Evolutionary conservation across 2,888 invertebrate genomes (phyloP).

Genomic region (Lithophane socia): DNA sequence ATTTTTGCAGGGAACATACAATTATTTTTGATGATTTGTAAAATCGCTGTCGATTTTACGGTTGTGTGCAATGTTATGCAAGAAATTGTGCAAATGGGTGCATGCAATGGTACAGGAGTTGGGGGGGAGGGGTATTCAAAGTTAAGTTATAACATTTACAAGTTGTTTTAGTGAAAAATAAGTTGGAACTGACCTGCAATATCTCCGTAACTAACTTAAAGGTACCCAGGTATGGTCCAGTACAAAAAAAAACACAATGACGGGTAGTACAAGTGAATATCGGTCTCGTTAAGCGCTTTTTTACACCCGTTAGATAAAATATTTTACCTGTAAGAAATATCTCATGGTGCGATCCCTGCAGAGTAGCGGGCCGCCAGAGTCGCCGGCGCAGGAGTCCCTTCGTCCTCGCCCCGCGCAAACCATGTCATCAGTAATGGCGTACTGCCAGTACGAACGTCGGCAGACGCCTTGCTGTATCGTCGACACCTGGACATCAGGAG

Average conservation of each 20-base stretch:
- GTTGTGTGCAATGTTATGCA: too few species aligned
- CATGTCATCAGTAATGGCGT: constrained; percentile 97
- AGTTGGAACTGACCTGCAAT: not conserved
- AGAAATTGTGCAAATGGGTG: not conserved
- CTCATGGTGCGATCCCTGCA: constrained; percentile 91
- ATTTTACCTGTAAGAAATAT: constrained; percentile 89
- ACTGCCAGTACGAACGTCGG: constrained; percentile 95
- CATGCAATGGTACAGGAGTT: not conserved
- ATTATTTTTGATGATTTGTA: not conserved
- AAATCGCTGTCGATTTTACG: not conserved
- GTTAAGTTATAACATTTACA: too few species aligned
- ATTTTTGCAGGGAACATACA: not conserved
- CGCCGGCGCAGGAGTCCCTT: constrained; percentile 97
- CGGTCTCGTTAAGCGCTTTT: not conserved
- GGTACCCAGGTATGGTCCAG: too few species aligned
- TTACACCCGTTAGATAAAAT: not conserved
- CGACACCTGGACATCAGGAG: constrained; percentile 92
- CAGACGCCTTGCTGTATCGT: constrained; percentile 95
- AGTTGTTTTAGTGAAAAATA: not conserved
- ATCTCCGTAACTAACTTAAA: too few species aligned
- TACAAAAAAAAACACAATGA: not conserved
- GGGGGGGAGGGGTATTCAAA: too few species aligned
- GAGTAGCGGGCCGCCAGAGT: constrained; percentile 91
- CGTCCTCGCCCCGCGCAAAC: constrained; percentile 97
- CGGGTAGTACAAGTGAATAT: not conserved